Base-by-base conservation (phyloP, 2,888 invertebrate species). In the Diplolepis rosae region DNA sequence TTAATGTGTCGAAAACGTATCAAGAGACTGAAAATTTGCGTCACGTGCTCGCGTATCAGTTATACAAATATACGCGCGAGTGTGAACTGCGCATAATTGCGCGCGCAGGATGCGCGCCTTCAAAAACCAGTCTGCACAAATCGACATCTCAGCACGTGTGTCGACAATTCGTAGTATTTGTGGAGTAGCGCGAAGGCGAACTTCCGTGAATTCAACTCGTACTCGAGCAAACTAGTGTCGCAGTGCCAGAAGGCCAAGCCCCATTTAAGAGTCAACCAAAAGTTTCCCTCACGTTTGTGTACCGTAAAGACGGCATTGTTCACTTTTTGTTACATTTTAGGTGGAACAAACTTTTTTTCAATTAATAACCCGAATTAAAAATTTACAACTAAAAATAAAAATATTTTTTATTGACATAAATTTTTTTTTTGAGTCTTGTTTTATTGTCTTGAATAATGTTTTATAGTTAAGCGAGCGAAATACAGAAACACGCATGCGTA, bases 201-300 rank as follows among this genome's bases (percentile, higher is more conserved):
- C 83, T 88, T 88, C 88, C 87, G 86, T 87, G 88, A 88, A 88
- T 77, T 69, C 79, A 71, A 70, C 73, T 71, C 73, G 71, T 71
- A 70, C 71, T 69, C 74, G 70, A 67, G 75, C 52, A 69, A 69
- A 27, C 65, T 70, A 80, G 83, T 87, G 85, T 87, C 84, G 87
- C 87, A 87, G 87, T 82, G 84, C 84, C 83, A 87, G 86, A 87
- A 87, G 86, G 85, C 86, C 87, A 85, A 85, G 83, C 85, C 85
- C 84, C 84, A 80, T 85, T 84, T 85, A 83, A 78, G 82, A 24
- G 9, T 9, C n/a, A 24, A 61, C 7, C 15, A 61, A 61, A 39
- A n/a, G 24, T 39, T 42, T 24, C 39, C 35, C 6, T 15, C 45
- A n/a, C n/a, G n/a, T n/a, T n/a, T n/a, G n/a, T n/a, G n/a, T n/a